A percentile compares a stretch with the other conserved stretches of the same genome.
phyloP scores from a whole-genome alignment of 2,797 vertebrate genomes.

The Myiotriccus ornatus region DNA sequence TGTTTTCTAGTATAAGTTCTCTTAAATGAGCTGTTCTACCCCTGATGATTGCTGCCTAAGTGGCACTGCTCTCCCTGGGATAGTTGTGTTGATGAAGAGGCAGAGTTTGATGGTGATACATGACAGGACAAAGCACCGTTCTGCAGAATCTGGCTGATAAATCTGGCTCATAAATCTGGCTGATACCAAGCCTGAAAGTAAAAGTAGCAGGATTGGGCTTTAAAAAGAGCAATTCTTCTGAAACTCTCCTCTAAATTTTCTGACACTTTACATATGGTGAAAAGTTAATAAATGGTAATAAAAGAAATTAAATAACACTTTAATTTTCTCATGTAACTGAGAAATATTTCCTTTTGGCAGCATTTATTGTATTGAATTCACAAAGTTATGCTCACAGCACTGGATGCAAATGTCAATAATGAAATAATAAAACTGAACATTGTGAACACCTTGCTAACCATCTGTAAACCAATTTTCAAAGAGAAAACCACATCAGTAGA shows the following conservation, averaged over 20 bases:
- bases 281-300: slow-evolving; percentile 53
- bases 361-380: slow-evolving; percentile 36
- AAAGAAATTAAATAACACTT: slow-evolving; percentile 18
- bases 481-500: slow-evolving; percentile 70
- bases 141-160: background rate
- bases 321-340: slow-evolving; percentile 43
- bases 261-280: slow-evolving; percentile 6
- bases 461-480: slow-evolving; percentile 71
- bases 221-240: background rate
- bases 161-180: background rate
- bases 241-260: slow-evolving; percentile 12
- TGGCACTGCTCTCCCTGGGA: background rate
- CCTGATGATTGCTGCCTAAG: background rate
- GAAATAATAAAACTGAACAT: slow-evolving; percentile 58
- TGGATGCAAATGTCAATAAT: slow-evolving; percentile 36
- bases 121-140: background rate
- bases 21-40: background rate
- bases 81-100: background rate
- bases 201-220: background rate
- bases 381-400: slow-evolving; percentile 48
- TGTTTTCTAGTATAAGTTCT: background rate
- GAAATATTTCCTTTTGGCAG: slow-evolving; percentile 38
- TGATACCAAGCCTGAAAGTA: background rate
- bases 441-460: slow-evolving; percentile 63
- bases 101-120: background rate